phyloP scores from a whole-genome alignment of 2,888 invertebrate species.

The Parnassius glacialis region DNA sequence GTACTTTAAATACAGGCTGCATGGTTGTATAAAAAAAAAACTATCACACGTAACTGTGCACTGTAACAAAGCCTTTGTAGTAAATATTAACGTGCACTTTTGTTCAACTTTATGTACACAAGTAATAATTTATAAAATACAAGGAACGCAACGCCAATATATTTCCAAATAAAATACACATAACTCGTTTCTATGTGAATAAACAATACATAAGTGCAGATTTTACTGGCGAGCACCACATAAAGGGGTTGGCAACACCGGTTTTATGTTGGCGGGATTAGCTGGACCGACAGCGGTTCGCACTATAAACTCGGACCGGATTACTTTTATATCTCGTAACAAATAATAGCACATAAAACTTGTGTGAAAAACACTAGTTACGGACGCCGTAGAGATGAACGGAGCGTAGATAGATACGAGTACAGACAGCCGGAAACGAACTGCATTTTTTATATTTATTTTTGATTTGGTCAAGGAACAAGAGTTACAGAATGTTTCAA shows the following conservation, averaged over 20 bases:
- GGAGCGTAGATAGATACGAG: conserved; percentile 33
- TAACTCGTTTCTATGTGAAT: conserved; percentile 40
- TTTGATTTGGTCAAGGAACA: no score
- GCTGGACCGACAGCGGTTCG: conserved; percentile 46
- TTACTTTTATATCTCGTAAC: conserved; percentile 77
- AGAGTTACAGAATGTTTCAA: no score
- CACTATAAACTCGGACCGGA: conserved; percentile 64
- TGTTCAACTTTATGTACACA: neutral
- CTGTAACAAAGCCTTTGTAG: no score
- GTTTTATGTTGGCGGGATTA: conserved; percentile 56
- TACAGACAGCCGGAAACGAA: conserved; percentile 36
- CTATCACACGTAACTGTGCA: no score
- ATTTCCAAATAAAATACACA: conserved; percentile 27
- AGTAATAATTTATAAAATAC: neutral
- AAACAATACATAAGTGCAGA: conserved; percentile 65
- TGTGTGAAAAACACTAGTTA: conserved; percentile 79
- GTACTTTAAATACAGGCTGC: no score
- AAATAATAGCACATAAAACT: conserved; percentile 81
- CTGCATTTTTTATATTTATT: no score
- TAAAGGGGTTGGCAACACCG: conserved; percentile 65
- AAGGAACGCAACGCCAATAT: neutral
- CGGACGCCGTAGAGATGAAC: conserved; percentile 49
- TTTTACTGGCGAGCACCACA: conserved; percentile 67
- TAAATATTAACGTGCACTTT: no score
- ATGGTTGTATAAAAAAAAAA: no score